Conservation (phyloP, 2,113 vertebrate genomes). For the Phaethornis superciliosus region DNA sequence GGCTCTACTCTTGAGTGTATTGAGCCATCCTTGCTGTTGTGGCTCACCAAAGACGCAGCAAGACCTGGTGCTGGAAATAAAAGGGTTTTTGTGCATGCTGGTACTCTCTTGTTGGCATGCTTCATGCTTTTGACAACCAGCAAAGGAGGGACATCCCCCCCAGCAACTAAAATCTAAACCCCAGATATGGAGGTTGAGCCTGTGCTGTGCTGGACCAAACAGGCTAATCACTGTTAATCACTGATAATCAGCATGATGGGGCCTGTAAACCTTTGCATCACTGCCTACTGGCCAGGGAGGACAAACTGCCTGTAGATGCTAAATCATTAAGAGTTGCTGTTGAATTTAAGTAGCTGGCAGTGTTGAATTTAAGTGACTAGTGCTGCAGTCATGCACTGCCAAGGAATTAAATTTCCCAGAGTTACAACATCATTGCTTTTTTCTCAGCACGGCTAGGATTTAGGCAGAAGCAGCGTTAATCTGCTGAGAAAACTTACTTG, state of each 20-base stretch:
- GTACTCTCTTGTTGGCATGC: background rate
- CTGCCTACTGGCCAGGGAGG: background rate
- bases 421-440: background rate
- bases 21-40: accelerated
- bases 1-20: accelerated
- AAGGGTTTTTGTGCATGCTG: accelerated
- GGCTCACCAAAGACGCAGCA: accelerated
- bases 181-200: slow-evolving; percentile 15
- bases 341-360: slow-evolving; percentile 43
- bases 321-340: slow-evolving; percentile 20
- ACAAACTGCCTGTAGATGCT: background rate
- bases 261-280: slow-evolving; percentile 4
- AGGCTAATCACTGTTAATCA: slow-evolving; percentile 51
- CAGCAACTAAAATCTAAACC: slow-evolving; percentile 16
- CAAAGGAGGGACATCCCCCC: background rate
- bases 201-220: slow-evolving; percentile 25
- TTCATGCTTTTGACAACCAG: background rate
- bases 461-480: background rate
- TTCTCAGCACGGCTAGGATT: background rate
- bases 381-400: background rate
- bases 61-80: background rate
- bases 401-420: slow-evolving; percentile 16
- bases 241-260: slow-evolving; percentile 35
- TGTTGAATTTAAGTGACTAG: slow-evolving; percentile 32
- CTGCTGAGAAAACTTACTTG: background rate